These are phyloP conservation scores for Perithous albicinctus DNA, from an alignment of 2,888 invertebrate species.

Conservation along the genomic window DNA sequence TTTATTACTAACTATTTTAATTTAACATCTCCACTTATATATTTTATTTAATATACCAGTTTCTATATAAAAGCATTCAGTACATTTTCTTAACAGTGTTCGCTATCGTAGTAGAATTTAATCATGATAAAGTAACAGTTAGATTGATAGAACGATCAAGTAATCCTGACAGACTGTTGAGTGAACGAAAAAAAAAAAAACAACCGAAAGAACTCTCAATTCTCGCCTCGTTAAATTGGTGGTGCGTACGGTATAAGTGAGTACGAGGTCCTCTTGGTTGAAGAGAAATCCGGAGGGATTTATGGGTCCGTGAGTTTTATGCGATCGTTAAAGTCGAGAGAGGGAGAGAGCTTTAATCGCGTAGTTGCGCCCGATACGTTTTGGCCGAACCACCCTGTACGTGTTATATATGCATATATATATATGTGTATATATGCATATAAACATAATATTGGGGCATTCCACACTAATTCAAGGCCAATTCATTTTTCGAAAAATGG, in stretches of 20 bases:
- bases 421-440: too few species aligned
- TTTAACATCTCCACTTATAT: too few species aligned
- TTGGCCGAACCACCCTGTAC: slow-evolving; percentile 54
- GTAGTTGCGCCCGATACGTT: slow-evolving; percentile 58
- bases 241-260: slow-evolving; percentile 48
- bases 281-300: slow-evolving; percentile 68
- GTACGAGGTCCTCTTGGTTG: slow-evolving; percentile 46
- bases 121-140: background rate
- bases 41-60: too few species aligned
- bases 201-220: slow-evolving; percentile 33
- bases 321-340: slow-evolving; percentile 65
- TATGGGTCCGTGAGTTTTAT: slow-evolving; percentile 64
- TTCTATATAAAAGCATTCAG: too few species aligned
- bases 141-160: background rate
- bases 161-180: slow-evolving; percentile 8
- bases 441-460: too few species aligned
- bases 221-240: slow-evolving; percentile 60
- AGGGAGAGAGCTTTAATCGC: slow-evolving; percentile 63
- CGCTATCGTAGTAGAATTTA: background rate
- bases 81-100: too few species aligned
- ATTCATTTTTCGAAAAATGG: too few species aligned
- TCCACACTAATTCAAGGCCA: too few species aligned
- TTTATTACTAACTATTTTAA: too few species aligned
- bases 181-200: background rate
- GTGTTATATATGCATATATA: slow-evolving; percentile 30